Percentiles rank a stretch among this genome's conserved stretches.
These are phyloP conservation scores for Eublepharis macularius DNA, from an alignment of 2,113 vertebrate species.

Conservation along the genomic window DNA sequence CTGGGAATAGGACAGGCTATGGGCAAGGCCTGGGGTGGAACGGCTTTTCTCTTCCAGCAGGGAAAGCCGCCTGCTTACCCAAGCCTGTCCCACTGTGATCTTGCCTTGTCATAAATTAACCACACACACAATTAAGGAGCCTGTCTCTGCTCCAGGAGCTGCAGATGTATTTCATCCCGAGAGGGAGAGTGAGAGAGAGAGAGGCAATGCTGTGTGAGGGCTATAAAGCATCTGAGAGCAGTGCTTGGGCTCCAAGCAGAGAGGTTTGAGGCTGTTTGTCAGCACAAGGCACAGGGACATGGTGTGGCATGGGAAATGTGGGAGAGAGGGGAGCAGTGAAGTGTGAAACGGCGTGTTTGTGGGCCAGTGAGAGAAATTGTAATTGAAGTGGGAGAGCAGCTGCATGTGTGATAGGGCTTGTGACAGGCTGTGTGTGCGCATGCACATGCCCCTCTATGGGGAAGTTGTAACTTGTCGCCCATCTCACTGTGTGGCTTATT, in stretches of 20 bases:
- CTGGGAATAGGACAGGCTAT: not conserved
- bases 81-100: rapidly evolving
- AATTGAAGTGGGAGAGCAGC: not conserved
- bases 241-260: conserved; percentile 27
- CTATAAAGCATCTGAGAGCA: conserved; percentile 47
- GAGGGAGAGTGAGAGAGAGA: conserved; percentile 28
- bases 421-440: not conserved
- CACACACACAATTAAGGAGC: conserved; percentile 39
- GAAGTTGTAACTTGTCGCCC: not conserved
- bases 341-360: not conserved
- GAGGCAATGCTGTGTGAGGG: not conserved
- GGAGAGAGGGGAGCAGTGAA: not conserved
- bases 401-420: not conserved
- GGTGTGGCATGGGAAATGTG: not conserved
- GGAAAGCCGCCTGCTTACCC: rapidly evolving
- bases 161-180: conserved; percentile 41
- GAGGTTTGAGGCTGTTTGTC: conserved; percentile 14
- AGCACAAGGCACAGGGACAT: not conserved
- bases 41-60: not conserved
- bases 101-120: conserved; percentile 1
- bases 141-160: conserved; percentile 45
- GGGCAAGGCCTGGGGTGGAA: not conserved
- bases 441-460: not conserved
- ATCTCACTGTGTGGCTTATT: not conserved
- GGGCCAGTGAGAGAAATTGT: not conserved